Conservation (phyloP, 2,888 invertebrate genomes). For the Plutella xylostella region DNA sequence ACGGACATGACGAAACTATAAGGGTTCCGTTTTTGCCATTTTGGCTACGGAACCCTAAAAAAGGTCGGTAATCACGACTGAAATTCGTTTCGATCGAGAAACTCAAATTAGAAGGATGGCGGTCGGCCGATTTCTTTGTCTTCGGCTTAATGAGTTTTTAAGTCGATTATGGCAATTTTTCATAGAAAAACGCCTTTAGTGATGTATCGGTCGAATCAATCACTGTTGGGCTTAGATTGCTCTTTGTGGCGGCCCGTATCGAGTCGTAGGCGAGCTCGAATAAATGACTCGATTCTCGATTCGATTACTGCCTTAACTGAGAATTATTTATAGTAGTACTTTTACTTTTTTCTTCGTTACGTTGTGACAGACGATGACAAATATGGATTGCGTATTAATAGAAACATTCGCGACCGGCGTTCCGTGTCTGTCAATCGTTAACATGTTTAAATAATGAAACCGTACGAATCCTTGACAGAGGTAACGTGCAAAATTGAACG, state of each 20-base stretch:
- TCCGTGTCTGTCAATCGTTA: conserved; percentile 4
- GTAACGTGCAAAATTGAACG: conserved; percentile 30
- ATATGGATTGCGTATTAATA: conserved; percentile 1
- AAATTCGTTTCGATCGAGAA: conserved; percentile 63
- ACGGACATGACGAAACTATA: too few species aligned
- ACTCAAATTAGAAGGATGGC: conserved; percentile 65
- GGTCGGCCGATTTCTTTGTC: conserved; percentile 64
- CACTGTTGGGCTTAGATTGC: conserved; percentile 60
- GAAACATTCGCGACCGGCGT: conserved; percentile 1
- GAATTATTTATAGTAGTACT: too few species aligned
- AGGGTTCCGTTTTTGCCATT: too few species aligned
- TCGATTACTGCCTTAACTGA: not conserved
- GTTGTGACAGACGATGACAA: too few species aligned
- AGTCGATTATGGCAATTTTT: conserved; percentile 70
- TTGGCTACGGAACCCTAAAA: too few species aligned
- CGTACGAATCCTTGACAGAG: conserved; percentile 30
- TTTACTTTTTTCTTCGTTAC: too few species aligned
- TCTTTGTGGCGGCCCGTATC: conserved; percentile 32
- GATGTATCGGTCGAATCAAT: conserved; percentile 68
- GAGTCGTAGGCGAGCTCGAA: conserved; percentile 12
- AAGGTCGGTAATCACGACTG: conserved; percentile 57
- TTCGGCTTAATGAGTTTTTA: conserved; percentile 69
- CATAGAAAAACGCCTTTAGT: conserved; percentile 69
- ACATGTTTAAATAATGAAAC: conserved; percentile 33
- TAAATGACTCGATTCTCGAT: conserved; percentile 7